Evolutionary conservation across 2,797 vertebrate genomes (phyloP), one percentile per base, ranked within the genome.

Genomic region (Peromyscus attwateri): DNA sequence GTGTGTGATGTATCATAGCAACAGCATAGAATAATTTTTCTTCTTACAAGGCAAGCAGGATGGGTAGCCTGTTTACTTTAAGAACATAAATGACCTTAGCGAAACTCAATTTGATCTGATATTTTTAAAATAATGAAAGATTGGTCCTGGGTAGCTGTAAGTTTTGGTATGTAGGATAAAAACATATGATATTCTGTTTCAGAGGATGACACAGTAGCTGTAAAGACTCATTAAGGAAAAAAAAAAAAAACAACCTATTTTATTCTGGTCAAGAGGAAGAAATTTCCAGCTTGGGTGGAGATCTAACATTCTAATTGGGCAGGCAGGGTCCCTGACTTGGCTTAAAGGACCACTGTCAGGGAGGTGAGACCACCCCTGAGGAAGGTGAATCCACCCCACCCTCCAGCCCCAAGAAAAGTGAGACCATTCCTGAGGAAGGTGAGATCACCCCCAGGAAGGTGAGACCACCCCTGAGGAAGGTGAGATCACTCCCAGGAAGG

Each of bases 1-100:
- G 37, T 73, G 13, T 84, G 25, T 89, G 57, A 37, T 1, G 13
- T 16, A 87, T 46, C 81, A 96, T 23, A 88, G 92, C 79, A 96
- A 95, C 10, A 46, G 57, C 52, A 37, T 7, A 73, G 5, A 81
- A 71, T 77, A 92, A 70, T 93, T 83, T 76, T 64, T 31, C 62
- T 83, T 93, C 71, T 87, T 95, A 87, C 37, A 92, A 85, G 40
- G 25, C 76, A 94, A 68, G 29, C 10, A 75, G 40, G 57, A 3
- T 37, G 71, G 27, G 31, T 34, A 17, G 68, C 31, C 57, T 62
- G 64, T 94, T 95, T 95, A 49, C 49, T 79, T 82, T 19, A 92
- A 90, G 82, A 80, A 84, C 52, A 16, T 2, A 60, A 93, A 57
- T 57, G 68, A 83, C 29, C 31, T 46, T 81, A 88, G 73, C 6